Evolutionary conservation across 2,888 invertebrate species (phyloP).

Genomic region (Marronus borbonicus): DNA sequence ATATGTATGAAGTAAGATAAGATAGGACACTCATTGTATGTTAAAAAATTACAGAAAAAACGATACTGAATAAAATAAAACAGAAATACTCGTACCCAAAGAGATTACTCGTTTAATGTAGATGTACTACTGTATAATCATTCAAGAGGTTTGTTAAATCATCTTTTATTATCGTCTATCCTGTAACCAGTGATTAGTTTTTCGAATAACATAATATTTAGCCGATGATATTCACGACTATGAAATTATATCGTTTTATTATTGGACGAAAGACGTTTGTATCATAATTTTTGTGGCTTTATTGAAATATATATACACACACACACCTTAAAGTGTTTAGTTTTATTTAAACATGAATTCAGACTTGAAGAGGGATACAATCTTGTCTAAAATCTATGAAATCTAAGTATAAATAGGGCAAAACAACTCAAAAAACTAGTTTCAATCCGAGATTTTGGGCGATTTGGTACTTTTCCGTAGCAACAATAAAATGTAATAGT

Average conservation of each 20-base stretch:
- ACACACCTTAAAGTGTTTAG: slow-evolving; percentile 1
- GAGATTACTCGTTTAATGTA: slow-evolving; percentile 43
- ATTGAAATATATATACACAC: slow-evolving; percentile 42
- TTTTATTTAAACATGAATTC: not conserved
- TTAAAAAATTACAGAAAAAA: slow-evolving; percentile 17
- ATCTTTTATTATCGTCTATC: slow-evolving; percentile 12
- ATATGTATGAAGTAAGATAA: slow-evolving; percentile 20
- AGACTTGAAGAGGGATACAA: no score
- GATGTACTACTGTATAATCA: slow-evolving; percentile 31
- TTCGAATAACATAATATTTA: slow-evolving; percentile 28
- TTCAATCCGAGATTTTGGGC: no score
- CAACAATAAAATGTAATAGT: no score
- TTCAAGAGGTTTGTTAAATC: slow-evolving; percentile 28
- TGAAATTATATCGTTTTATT: slow-evolving; percentile 24
- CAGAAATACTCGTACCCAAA: slow-evolving; percentile 41
- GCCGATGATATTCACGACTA: slow-evolving; percentile 32
- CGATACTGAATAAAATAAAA: slow-evolving; percentile 14
- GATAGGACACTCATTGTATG: not conserved
- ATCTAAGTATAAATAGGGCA: no score
- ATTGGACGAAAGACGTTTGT: slow-evolving; percentile 19
- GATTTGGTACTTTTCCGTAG: no score
- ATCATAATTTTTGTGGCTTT: slow-evolving; percentile 39
- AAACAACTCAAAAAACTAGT: no score
- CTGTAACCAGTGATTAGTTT: slow-evolving; percentile 34
- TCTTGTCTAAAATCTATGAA: no score